Conservation (phyloP, 2,888 invertebrate species). For the Agrypnus murinus region DNA sequence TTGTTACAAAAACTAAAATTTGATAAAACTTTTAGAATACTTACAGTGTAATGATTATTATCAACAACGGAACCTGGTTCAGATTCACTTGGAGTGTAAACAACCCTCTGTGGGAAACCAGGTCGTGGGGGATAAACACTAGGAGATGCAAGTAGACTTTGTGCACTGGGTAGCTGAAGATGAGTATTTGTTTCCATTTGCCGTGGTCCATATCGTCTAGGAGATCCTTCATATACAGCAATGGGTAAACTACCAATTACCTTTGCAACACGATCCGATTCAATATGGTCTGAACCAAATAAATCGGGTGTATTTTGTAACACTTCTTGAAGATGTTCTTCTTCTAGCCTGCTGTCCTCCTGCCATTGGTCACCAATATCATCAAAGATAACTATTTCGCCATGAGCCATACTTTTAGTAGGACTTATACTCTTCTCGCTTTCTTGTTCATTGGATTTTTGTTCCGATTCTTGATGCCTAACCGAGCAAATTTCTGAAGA, state of each 20-base stretch:
- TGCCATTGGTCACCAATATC: constrained; percentile 90
- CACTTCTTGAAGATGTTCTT: constrained; percentile 50
- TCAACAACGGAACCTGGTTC: constrained; percentile 64
- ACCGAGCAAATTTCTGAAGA: constrained; percentile 77
- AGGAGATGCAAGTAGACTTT: constrained; percentile 77
- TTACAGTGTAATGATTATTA: constrained; percentile 67
- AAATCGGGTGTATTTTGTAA: constrained; percentile 61
- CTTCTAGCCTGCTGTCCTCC: constrained; percentile 70
- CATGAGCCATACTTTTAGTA: constrained; percentile 79
- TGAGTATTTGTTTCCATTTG: constrained; percentile 70
- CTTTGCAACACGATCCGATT: constrained; percentile 74
- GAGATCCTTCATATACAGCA: constrained; percentile 94
- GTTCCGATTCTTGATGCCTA: constrained; percentile 70
- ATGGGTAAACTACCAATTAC: constrained; percentile 91
- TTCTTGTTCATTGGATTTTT: constrained; percentile 65
- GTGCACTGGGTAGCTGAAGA: constrained; percentile 75
- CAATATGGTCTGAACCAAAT: constrained; percentile 63
- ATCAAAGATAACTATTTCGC: constrained; percentile 90
- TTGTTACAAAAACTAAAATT: not conserved
- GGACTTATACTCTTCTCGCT: constrained; percentile 74
- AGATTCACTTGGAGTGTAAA: constrained; percentile 69
- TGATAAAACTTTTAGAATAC: constrained; percentile 46
- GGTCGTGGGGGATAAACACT: constrained; percentile 86
- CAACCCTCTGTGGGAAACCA: constrained; percentile 86
- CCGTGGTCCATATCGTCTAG: constrained; percentile 87